These are phyloP conservation scores for Mastomys natalensis DNA, from an alignment of 2,113 vertebrate genomes.

Conservation along the genomic window DNA sequence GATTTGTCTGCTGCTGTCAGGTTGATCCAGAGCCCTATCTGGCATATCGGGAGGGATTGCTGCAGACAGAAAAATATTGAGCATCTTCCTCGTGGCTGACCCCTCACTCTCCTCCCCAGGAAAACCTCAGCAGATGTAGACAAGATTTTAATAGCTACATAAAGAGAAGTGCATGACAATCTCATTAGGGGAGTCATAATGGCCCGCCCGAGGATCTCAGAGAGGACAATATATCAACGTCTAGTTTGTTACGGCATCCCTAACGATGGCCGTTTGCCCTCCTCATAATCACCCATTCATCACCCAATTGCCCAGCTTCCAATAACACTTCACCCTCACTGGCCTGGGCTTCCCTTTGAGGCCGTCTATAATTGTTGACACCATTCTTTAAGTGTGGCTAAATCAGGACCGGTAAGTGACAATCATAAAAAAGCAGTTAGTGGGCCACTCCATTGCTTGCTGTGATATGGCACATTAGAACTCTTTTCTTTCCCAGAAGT, in stretches of 20 bases:
- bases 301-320: constrained; percentile 82
- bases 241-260: constrained; percentile 84
- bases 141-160: constrained; percentile 88
- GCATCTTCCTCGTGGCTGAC: constrained; percentile 41
- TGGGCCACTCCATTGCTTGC: constrained; percentile 89
- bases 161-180: constrained; percentile 89
- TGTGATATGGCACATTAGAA: constrained; percentile 92
- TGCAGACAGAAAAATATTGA: constrained; percentile 70
- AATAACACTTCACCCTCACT: constrained; percentile 86
- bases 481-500: constrained; percentile 87
- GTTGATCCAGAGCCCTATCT: constrained; percentile 62
- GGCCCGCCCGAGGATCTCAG: constrained; percentile 84
- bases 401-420: constrained; percentile 87
- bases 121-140: constrained; percentile 89
- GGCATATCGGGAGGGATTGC: constrained; percentile 45
- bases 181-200: constrained; percentile 88
- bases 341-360: constrained; percentile 90
- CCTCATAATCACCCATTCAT: constrained; percentile 86
- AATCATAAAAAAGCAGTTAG: constrained; percentile 92
- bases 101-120: constrained; percentile 66
- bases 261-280: constrained; percentile 80
- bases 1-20: not conserved
- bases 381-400: constrained; percentile 89
- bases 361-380: constrained; percentile 87
- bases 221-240: constrained; percentile 87